A percentile compares a stretch with the other conserved stretches of the same genome.
Conservation (phyloP, 2,888 invertebrate genomes). For the Aelia acuminata region DNA sequence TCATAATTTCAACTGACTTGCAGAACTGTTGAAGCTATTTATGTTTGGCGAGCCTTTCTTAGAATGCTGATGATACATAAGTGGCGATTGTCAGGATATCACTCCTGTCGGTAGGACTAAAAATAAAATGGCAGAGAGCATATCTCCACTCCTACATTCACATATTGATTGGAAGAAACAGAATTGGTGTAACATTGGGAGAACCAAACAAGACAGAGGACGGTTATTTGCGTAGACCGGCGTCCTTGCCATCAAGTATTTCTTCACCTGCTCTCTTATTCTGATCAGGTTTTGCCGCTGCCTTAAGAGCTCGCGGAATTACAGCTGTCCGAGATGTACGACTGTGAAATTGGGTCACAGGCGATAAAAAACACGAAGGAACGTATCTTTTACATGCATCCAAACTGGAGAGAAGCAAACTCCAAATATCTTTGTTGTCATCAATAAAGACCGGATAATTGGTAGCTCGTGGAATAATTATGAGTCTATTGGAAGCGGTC, state of each 20-base stretch:
- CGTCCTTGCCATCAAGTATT: constrained; percentile 4
- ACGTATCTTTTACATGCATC: neutral
- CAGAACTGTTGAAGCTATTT: too few species aligned
- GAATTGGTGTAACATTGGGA: neutral
- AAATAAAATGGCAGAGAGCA: too few species aligned
- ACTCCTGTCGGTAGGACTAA: too few species aligned
- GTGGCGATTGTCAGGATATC: too few species aligned
- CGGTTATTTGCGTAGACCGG: neutral
- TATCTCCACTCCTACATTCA: too few species aligned
- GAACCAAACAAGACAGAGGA: neutral
- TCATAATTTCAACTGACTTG: too few species aligned
- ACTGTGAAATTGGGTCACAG: neutral
- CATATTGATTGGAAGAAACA: too few species aligned
- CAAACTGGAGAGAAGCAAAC: neutral
- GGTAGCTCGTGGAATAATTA: neutral
- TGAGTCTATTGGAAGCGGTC: neutral
- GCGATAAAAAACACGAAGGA: neutral
- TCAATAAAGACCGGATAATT: neutral
- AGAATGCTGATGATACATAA: too few species aligned
- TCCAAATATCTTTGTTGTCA: neutral
- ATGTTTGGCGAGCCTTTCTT: too few species aligned
- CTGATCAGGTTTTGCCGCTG: neutral
- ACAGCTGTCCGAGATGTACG: neutral
- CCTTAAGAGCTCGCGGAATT: neutral
- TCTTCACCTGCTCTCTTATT: neutral